These are phyloP conservation scores for Dicyrtoma fusca DNA, from an alignment of 2,888 invertebrate species.

Conservation along the genomic window DNA sequence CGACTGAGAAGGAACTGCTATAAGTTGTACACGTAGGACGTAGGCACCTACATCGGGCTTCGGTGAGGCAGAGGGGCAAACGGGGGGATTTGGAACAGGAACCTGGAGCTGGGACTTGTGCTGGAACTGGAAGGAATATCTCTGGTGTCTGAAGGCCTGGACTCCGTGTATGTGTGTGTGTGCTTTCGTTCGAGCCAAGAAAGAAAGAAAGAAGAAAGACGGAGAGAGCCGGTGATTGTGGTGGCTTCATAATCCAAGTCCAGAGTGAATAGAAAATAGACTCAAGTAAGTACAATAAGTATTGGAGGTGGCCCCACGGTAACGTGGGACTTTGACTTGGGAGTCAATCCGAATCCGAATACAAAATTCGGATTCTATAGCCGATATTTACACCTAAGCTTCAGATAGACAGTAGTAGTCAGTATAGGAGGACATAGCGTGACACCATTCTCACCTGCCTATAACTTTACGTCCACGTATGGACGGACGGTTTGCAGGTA, in stretches of 20 bases:
- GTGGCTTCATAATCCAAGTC: constrained; percentile 19
- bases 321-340: neutral
- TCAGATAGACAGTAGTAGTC: no score
- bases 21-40: neutral
- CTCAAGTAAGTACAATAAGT: neutral
- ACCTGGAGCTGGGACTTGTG: neutral
- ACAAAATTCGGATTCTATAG: neutral
- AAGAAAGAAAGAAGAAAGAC: neutral
- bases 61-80: neutral
- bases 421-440: constrained; percentile 7
- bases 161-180: neutral
- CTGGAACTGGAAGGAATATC: neutral
- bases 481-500: no score
- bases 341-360: constrained; percentile 6
- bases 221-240: constrained; percentile 30
- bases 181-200: neutral
- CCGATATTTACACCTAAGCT: no score
- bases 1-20: neutral
- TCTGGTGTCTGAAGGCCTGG: neutral
- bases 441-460: constrained; percentile 36
- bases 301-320: constrained; percentile 7
- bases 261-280: neutral
- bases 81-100: neutral
- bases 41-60: neutral
- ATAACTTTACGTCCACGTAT: neutral